Evolutionary conservation across 2,797 vertebrate species (phyloP).

Genomic region (Enoplosus armatus): DNA sequence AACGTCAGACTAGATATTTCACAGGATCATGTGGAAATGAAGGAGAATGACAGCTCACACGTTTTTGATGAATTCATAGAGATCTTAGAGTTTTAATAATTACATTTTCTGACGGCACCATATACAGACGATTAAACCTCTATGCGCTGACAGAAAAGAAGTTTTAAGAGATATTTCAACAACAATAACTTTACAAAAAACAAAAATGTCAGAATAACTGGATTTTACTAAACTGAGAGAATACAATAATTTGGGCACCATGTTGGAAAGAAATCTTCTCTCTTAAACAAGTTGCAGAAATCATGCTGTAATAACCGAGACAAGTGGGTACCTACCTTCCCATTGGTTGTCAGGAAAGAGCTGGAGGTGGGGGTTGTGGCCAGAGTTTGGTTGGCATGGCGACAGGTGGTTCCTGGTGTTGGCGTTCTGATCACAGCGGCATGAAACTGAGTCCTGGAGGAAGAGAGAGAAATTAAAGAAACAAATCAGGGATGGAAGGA

Average conservation of each 20-base stretch:
- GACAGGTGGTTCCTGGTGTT: slow-evolving; percentile 79
- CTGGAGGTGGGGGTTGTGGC: slow-evolving; percentile 71
- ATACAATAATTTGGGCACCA: neutral
- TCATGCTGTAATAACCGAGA: neutral
- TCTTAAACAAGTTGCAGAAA: neutral
- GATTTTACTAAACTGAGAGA: neutral
- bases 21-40: neutral
- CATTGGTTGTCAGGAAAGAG: slow-evolving; percentile 81
- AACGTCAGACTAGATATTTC: neutral
- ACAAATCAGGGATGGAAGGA: neutral
- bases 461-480: neutral
- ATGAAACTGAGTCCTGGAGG: slow-evolving; percentile 67
- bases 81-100: neutral
- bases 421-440: slow-evolving; percentile 83
- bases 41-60: neutral
- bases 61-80: neutral
- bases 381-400: slow-evolving; percentile 69
- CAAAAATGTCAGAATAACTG: neutral
- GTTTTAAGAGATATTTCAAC: neutral
- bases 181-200: neutral
- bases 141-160: neutral
- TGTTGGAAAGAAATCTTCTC: neutral
- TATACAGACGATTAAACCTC: neutral
- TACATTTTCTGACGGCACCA: neutral
- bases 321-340: slow-evolving; percentile 70